A percentile compares a stretch with the other conserved stretches of the same genome.
Evolutionary conservation across 2,888 invertebrate genomes (phyloP).

Genomic region (Athrips mouffetella): DNA sequence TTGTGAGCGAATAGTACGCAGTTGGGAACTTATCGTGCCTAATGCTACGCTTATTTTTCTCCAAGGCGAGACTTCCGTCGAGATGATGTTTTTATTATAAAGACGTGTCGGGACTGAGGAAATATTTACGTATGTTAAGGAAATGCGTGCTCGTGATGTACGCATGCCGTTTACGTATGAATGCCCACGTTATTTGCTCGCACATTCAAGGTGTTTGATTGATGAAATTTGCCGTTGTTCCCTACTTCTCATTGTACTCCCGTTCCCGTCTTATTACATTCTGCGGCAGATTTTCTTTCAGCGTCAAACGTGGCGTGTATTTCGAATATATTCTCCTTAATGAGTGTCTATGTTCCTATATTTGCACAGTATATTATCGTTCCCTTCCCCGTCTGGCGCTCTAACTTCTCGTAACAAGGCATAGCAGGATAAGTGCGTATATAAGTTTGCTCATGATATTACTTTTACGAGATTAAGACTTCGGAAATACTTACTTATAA

Average conservation of each 20-base stretch:
- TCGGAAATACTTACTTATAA: constrained; percentile 9
- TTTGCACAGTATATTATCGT: constrained; percentile 8
- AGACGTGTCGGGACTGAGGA: constrained; percentile 57
- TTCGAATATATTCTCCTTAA: constrained; percentile 8
- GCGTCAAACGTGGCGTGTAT: constrained; percentile 1
- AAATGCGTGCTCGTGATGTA: constrained; percentile 49
- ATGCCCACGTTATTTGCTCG: constrained; percentile 44
- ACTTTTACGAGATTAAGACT: constrained; percentile 14
- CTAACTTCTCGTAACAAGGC: constrained; percentile 12
- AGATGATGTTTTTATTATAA: constrained; percentile 74
- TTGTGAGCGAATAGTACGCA: constrained; percentile 54
- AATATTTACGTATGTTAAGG: constrained; percentile 62
- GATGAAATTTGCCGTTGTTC: constrained; percentile 28
- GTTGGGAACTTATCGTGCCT: constrained; percentile 67
- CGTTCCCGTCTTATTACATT: constrained; percentile 11
- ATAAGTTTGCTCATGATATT: constrained; percentile 15
- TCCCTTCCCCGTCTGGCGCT: constrained; percentile 25
- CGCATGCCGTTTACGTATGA: constrained; percentile 50
- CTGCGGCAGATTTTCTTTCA: constrained; percentile 8
- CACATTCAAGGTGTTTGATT: constrained; percentile 37
- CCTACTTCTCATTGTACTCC: constrained; percentile 17
- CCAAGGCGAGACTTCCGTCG: constrained; percentile 36
- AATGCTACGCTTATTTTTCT: constrained; percentile 56
- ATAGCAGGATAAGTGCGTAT: constrained; percentile 3
- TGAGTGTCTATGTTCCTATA: constrained; percentile 7